Evolutionary conservation across 2,888 invertebrate species (phyloP).

Genomic region (Hanleya hanleyi): DNA sequence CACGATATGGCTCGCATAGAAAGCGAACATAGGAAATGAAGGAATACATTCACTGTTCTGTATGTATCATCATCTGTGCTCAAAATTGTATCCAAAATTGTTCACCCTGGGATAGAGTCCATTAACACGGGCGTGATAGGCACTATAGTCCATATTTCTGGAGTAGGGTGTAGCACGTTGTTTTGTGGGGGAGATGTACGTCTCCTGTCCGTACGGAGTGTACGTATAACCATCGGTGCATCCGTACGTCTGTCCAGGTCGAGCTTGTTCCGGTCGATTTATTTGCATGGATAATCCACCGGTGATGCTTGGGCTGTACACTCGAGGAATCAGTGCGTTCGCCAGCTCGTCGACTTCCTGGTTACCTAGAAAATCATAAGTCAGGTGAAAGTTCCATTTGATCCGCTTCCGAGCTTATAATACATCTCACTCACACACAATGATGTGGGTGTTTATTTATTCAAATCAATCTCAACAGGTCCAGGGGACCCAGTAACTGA

Average conservation of each 20-base stretch:
- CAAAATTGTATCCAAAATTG: slow-evolving; percentile 55
- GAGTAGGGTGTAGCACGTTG: slow-evolving; percentile 63
- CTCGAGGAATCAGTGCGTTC: slow-evolving; percentile 33
- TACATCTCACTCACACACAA: too few species aligned
- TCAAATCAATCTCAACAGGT: too few species aligned
- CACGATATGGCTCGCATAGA: too few species aligned
- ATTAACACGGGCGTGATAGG: slow-evolving; percentile 64
- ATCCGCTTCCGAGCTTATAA: too few species aligned
- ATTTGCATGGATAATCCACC: slow-evolving; percentile 41
- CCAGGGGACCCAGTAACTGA: too few species aligned
- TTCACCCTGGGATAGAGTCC: slow-evolving; percentile 56
- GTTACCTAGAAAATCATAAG: too few species aligned
- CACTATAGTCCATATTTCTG: slow-evolving; percentile 62
- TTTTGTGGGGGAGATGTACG: slow-evolving; percentile 55
- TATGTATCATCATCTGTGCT: slow-evolving; percentile 34
- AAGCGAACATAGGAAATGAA: too few species aligned
- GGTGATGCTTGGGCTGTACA: slow-evolving; percentile 31
- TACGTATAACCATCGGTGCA: slow-evolving; percentile 60
- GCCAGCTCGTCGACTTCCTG: slow-evolving; percentile 31
- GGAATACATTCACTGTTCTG: too few species aligned
- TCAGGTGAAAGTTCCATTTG: too few species aligned
- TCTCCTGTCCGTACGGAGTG: slow-evolving; percentile 45
- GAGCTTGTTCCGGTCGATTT: slow-evolving; percentile 38
- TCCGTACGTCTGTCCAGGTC: slow-evolving; percentile 43
- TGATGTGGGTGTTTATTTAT: too few species aligned